Evolutionary conservation across 2,797 vertebrate species (phyloP), one percentile per base, ranked within the genome.

Genomic region (Cryptoprocta ferox): DNA sequence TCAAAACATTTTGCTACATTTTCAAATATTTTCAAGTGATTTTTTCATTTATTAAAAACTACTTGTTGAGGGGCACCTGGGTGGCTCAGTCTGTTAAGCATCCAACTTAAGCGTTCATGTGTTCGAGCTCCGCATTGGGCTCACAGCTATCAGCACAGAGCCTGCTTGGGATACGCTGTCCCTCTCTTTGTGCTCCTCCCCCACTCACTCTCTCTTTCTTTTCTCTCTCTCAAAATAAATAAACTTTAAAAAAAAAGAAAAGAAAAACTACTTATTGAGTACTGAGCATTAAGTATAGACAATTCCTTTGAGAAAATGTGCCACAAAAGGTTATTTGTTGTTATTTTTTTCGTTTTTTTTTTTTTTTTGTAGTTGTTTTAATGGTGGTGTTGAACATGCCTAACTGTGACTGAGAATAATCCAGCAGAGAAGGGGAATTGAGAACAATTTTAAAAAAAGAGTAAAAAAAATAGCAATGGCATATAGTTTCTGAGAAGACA

Each of bases 1-100:
- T 95, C 45, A 91, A 73, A 92, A 6, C n/a, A 59, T 83, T 79
- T 86, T 88, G 45, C 32, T 93, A 89, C 65, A 37, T 76, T 39
- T 66, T 24, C 12, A 78, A 70, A 76, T 65, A 80, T 59, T 75
- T 96, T 89, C 15, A 78, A 88, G 75, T 37, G 42, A 56, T 75
- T 75, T 42, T 5, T 70, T 81, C 24, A 39, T 91, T 63, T 85
- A 56, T 39, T 81, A 39, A 84, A 66, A 94, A 37, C 30, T 66
- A 71, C 16, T 42, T 81, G 48, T 65, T 80, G 24, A 75, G 19
- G 56, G 56, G 0, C 8, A 24, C 56, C 56, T 59, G 56, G 21
- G 21, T 24, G 8, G 56, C 56, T 59, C 56, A 59, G 56, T 59
- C 56, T 24, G 21, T 59, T 24, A 59, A 59, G 56, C 56, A 59